phyloP scores from a whole-genome alignment of 2,888 invertebrate genomes.

The Philaethria dido region DNA sequence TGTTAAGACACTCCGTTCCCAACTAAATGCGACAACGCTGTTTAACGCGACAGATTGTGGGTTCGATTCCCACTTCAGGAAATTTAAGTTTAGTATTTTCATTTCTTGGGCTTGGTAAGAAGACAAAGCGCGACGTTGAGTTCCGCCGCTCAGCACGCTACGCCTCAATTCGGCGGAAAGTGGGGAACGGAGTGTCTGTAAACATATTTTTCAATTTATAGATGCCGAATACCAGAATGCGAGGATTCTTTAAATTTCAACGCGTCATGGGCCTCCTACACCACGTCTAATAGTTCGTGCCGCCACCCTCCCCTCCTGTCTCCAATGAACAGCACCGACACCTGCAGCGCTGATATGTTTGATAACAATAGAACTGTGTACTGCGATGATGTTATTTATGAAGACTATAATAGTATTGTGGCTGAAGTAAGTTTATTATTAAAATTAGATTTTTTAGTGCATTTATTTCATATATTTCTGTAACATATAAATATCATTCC shows the following conservation, averaged over 20 bases:
- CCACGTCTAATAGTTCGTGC: slow-evolving; percentile 66
- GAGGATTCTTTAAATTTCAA: slow-evolving; percentile 56
- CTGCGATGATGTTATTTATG: slow-evolving; percentile 84
- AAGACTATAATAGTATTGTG: slow-evolving; percentile 84
- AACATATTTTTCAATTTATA: slow-evolving; percentile 48
- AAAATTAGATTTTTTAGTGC: not conserved
- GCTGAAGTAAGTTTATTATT: slow-evolving; percentile 81
- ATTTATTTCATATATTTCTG: not conserved
- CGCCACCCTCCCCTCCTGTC: slow-evolving; percentile 49
- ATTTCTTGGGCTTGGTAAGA: too few relatives aligned
- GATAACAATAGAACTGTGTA: slow-evolving; percentile 56
- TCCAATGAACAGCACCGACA: slow-evolving; percentile 18
- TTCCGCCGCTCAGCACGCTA: too few relatives aligned
- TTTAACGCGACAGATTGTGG: too few relatives aligned
- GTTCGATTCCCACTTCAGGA: too few relatives aligned
- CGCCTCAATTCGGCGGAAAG: too few relatives aligned
- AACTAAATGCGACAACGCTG: too few relatives aligned
- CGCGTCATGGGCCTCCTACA: slow-evolving; percentile 79
- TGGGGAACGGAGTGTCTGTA: too few relatives aligned
- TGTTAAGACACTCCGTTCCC: too few relatives aligned
- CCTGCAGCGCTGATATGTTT: slow-evolving; percentile 70
- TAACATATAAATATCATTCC: too few relatives aligned
- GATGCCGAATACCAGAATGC: slow-evolving; percentile 71
- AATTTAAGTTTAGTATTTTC: too few relatives aligned
- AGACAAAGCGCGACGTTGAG: too few relatives aligned